Evolutionary conservation across 53 echinoderm and acorn worm genomes (phyloP), one percentile per base, ranked within the genome.

Genomic region (Zoroaster sp.): DNA sequence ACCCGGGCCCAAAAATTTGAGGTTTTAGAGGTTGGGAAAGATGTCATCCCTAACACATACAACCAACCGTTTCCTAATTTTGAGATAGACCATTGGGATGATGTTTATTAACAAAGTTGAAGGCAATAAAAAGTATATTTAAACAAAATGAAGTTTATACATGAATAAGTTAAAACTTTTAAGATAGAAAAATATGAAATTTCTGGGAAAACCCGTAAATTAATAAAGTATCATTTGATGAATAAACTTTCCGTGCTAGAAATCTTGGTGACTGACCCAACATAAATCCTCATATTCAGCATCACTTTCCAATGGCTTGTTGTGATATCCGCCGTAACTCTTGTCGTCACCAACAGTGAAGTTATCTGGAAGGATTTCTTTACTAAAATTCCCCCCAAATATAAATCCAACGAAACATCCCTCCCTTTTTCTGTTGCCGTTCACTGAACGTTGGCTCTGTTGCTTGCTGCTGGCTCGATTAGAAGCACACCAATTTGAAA

Each of bases 261-360:
- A n/a, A 34, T 66, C n/a, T 21, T 36, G 34, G 88, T 93, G 37
- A 77, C 77, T 23, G 69, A 41, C 36, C 83, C 95, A 18, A 90
- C 42, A 14, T 69, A 74, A 53, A 95, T 83, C n/a, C 2, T 73
- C 47, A 73, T 95, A 95, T 20, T 66, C 40, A 23, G 54, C 59
- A 2, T 66, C 88, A 7, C 74, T 75, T 20, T 87, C 54, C 88
- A 95, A 68, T 4, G 95, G 95, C 44, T 90, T 83, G 65, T 95
- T 95, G 35, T 78, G 49, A 30, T 93, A 90, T 14, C 39, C 73
- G 7, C 91, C 90, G 38, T 90, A 92, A 2, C 59, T 90, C 66
- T 83, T 36, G 25, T 83, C 76, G 67, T 95, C 95, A 17, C 95
- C 95, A 32, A 95, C 73, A 2, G 77, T 83, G 39, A 95, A 83